Base-by-base conservation (phyloP, 2,888 invertebrate genomes). In the Pinctada fucata region DNA sequence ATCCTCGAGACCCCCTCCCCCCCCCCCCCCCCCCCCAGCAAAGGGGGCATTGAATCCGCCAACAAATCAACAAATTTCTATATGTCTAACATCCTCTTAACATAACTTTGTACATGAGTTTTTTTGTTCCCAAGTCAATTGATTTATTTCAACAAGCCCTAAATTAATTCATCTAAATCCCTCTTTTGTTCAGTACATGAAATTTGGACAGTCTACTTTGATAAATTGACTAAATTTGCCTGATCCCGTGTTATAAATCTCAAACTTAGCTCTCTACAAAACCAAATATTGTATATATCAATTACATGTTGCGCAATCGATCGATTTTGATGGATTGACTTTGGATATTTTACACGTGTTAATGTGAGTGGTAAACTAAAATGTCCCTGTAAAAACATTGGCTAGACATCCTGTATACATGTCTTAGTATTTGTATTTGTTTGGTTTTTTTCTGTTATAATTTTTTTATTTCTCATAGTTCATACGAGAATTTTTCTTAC, bases 311-410 rank as follows among this genome's bases (percentile, higher is more conserved):
- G 66, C 74, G 63, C 66, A 58, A 74, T 50, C 50, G 50, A 74
- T 74, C 74, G 63, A 67, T 74, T 50, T 74, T 74, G 74, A 74
- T 74, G 49, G 74, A 74, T 74, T 3, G 13, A 66, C 31, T 50
- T 10, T 6, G 13, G 6, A 6, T 13, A 58, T 58, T 10, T 6
- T 10, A 58, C 58, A 58, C 13, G 13, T 58, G 58, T 58, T 10
- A 58, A 58, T 13, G 31, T 31, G 31, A 31, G 31, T 31, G 31
- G 31, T 31, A 31, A 31, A 31, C 31, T 31, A 31, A 31, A 31
- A 31, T 31, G 31, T 31, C 31, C 31, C 31, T 31, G 31, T 31
- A 31, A 31, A 31, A 31, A 31, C 31, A 31, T 31, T 31, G 31
- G 31, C 31, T 31, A 31, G 31, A 31, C 31, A 31, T 31, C 31